Percentiles rank a stretch among this genome's conserved stretches.
phyloP scores from a whole-genome alignment of 2,888 invertebrate species.

The Philereme vetulata region DNA sequence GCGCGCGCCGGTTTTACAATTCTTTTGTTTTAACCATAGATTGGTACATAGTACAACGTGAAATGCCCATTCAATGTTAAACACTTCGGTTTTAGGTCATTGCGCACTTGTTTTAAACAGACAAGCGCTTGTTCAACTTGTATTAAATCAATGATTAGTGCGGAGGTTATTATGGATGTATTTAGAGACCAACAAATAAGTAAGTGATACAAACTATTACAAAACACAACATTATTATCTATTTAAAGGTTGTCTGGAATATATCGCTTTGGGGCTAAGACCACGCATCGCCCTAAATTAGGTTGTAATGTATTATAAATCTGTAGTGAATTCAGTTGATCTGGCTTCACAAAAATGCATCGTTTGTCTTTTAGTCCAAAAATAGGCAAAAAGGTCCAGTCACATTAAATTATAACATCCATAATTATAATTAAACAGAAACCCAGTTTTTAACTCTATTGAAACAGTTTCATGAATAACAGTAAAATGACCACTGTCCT shows the following conservation, averaged over 20 bases:
- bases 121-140: conserved; percentile 9
- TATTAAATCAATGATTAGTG: conserved; percentile 6
- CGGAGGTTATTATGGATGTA: neutral
- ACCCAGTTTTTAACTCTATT: conserved; percentile 15
- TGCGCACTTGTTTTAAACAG: conserved; percentile 36
- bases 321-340: too few species aligned
- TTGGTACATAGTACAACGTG: conserved; percentile 33
- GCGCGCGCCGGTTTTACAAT: conserved; percentile 35
- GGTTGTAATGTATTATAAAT: too few species aligned
- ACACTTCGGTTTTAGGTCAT: conserved; percentile 58
- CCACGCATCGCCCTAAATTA: too few species aligned
- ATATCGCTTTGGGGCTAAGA: too few species aligned
- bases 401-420: too few species aligned
- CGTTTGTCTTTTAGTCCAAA: neutral
- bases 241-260: too few species aligned
- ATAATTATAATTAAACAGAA: neutral
- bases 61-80: conserved; percentile 73
- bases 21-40: conserved; percentile 60
- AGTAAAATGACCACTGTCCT: conserved; percentile 26
- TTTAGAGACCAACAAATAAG: too few species aligned
- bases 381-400: conserved; percentile 42
- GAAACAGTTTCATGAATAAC: conserved; percentile 14
- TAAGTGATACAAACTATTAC: too few species aligned
- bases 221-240: too few species aligned
- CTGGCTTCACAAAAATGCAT: too few species aligned